Evolutionary conservation across 2,113 vertebrate species (phyloP), one percentile per base, ranked within the genome.

Genomic region (Protomyctophum bolini): DNA sequence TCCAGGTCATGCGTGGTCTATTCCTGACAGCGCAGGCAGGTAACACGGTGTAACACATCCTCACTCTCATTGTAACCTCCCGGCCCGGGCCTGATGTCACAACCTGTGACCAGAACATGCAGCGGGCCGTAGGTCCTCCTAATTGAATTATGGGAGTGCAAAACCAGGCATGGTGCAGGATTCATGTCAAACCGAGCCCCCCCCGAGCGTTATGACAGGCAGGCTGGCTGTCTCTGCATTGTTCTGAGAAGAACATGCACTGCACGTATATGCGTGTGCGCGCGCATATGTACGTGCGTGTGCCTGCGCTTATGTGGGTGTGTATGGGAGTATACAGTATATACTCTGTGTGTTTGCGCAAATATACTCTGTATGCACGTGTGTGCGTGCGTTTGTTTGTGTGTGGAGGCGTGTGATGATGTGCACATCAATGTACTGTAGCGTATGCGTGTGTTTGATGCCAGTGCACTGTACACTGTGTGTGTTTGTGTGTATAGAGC

Each of bases 131-230:
- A 64, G 77, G 77, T 63, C 72, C 59, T 79, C 78, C 82, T 91
- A 90, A 91, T 91, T 91, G 88, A 91, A 91, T 91, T 86, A 90
- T 89, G 75, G 41, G 66, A 82, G 83, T 83, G 84, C 73, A 87
- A 86, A 88, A 90, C 86, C 76, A 83, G 83, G 81, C 83, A 85
- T 89, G 87, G 87, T 73, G 76, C 75, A 15, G 75, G 73, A 88
- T 89, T 87, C 85, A 74, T 87, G 88, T 91, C 86, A 88, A 73
- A 89, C 78, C 68, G 21, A 81, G 83, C 79, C 88, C 86, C 76
- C 59, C 86, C 76, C 59, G 70, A 88, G 89, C 90, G 70, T 78
- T 61, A 72, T 75, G 66, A 54, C 75, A 70, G 78, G 68, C 48
- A 54, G 33, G 10, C 10, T 47, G 66, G 62, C 76, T 10, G 66